Evolutionary conservation across 2,888 invertebrate species (phyloP).

Genomic region (Cheiracanthium punctorium): DNA sequence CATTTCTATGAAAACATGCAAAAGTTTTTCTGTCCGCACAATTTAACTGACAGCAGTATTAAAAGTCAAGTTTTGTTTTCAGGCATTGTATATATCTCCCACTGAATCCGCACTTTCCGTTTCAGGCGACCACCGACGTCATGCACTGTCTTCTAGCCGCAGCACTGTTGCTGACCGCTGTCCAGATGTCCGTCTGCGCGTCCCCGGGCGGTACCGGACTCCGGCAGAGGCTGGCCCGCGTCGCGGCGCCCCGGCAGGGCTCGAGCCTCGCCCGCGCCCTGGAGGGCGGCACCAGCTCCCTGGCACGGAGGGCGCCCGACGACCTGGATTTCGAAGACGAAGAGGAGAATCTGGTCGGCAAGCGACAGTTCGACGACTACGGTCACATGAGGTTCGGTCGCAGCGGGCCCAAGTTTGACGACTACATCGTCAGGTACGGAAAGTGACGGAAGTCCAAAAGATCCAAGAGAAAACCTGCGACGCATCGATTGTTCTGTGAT

Average conservation of each 20-base stretch:
- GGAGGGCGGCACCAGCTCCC: conserved; percentile 29
- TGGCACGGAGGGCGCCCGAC: conserved; percentile 57
- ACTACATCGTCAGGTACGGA: conserved; percentile 73
- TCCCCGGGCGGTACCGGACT: conserved; percentile 7
- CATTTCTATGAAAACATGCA: no score
- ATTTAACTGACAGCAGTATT: no score
- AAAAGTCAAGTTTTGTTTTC: no score
- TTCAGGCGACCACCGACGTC: not conserved
- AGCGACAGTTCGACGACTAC: conserved; percentile 73
- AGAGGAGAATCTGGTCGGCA: conserved; percentile 50
- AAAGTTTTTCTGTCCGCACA: no score
- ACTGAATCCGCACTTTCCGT: not conserved
- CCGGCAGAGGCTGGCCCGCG: conserved; percentile 43
- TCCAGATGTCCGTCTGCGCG: conserved; percentile 3
- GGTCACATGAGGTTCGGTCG: conserved; percentile 74
- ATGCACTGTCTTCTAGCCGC: not conserved
- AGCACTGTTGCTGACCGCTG: not conserved
- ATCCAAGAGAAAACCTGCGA: no score
- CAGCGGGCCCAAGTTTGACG: conserved; percentile 72
- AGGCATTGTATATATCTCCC: no score
- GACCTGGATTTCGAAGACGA: conserved; percentile 67
- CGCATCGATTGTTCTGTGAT: no score
- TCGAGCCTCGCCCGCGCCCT: conserved; percentile 44
- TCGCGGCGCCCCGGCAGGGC: conserved; percentile 36
- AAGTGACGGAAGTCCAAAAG: conserved; percentile 41